Evolutionary conservation across 2,797 vertebrate species (phyloP), one percentile per base, ranked within the genome.

Genomic region (Acipenser ruthenus): DNA sequence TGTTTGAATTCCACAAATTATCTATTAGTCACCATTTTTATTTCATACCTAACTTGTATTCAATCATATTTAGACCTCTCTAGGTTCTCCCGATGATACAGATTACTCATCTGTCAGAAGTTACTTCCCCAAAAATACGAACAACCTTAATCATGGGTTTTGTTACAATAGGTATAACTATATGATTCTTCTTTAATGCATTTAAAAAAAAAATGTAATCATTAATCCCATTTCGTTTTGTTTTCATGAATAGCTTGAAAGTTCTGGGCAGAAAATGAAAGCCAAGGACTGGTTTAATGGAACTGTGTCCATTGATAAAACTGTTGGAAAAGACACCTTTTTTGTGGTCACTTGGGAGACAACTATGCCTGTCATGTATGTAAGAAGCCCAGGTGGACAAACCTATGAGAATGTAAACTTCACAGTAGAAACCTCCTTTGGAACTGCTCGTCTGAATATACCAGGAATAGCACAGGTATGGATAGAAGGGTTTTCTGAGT

Each of bases 241-340:
- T 73, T 69, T 64, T 70, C 60, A 62, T 47, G 13, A 65, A 73
- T 68, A 88, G 88, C 78, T 89, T 49, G 79, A 80, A 67, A 87
- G 82, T 37, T 6, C 11, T 56, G 72, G 72, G 63, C 56, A 18
- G 60, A 70, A 2, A 13, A 65, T 79, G 12, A 12, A 63, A 10
- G 56, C 58, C 6, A 65, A 64, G 6, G 71, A 67, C 23, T 78
- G 72, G 10, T 10, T 86, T 15, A 75, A 68, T 18, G 76, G 70
- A 10, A 72, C 72, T 0, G 72, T 86, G 48, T 66, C 65, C 10
- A 50, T 89, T 66, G 86, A 89, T 55, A 51, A 6, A 0, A 61
- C 72, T 1, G 69, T 88, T 69, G 85, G 86, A 50, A 86, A 81
- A 1, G 68, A 80, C 60, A 89, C 87, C 0, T 10, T 69, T 23